Evolutionary conservation across 1,140 invertebrate species (phyloP).

Genomic region (Diorhabda elongata): DNA sequence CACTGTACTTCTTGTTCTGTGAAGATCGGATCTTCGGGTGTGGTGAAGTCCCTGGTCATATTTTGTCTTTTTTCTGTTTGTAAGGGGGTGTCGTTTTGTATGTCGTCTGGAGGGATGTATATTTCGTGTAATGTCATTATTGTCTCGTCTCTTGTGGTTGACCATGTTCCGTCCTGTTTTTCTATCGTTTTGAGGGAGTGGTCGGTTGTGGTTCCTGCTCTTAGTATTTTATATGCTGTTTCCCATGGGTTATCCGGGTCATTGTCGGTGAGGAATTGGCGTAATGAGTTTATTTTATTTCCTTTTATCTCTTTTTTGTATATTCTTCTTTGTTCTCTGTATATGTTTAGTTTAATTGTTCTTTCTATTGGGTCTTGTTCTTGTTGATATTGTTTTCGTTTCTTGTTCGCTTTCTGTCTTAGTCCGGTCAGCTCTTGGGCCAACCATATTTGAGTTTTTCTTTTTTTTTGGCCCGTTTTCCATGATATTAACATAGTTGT

Average conservation of each 20-base stretch:
- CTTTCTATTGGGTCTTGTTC: not conserved
- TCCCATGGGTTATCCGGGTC: not conserved
- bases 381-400: not conserved
- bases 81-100: not conserved
- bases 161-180: not conserved
- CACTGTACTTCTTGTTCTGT: not conserved
- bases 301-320: conserved; percentile 4
- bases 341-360: not conserved
- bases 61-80: not conserved
- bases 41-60: not conserved
- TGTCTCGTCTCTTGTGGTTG: not conserved
- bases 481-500: too few relatives aligned
- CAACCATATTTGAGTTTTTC: not conserved
- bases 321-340: not conserved
- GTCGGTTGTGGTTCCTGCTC: not conserved
- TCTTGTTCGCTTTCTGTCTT: not conserved
- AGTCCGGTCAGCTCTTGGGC: too few relatives aligned
- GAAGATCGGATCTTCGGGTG: not conserved
- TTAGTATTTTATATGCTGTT: not conserved
- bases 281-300: not conserved
- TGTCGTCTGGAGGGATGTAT: not conserved
- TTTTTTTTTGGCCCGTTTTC: not conserved
- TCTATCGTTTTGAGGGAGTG: not conserved
- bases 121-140: not conserved
- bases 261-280: not conserved